A percentile compares a stretch with the other conserved stretches of the same genome.
Evolutionary conservation across 2,797 vertebrate genomes (phyloP).

Genomic region (Peromyscus attwateri): DNA sequence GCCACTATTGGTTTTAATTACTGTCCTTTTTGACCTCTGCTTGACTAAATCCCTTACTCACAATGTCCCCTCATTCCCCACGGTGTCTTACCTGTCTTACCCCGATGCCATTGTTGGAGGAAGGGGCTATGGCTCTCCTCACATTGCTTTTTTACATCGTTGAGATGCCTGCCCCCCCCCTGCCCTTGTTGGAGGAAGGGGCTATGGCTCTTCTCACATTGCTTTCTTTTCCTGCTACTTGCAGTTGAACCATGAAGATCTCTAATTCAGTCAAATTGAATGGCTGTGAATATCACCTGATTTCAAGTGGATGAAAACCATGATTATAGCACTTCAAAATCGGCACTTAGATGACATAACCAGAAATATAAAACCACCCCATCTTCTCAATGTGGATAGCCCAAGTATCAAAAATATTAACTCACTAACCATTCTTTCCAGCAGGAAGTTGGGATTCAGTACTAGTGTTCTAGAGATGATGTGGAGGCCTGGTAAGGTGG

Average conservation of each 20-base stretch:
- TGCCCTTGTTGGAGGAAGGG: not conserved
- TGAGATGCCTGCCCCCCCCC: no score
- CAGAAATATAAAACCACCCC: not conserved
- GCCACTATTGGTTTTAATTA: conserved; percentile 45
- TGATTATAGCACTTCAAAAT: not conserved
- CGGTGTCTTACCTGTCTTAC: not conserved
- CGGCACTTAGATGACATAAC: not conserved
- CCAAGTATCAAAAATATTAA: not conserved
- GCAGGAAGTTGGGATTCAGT: not conserved
- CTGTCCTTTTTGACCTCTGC: conserved; percentile 32
- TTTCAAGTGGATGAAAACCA: not conserved
- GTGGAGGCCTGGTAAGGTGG: not conserved
- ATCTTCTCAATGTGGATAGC: not conserved
- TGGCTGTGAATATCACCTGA: not conserved
- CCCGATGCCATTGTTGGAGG: not conserved
- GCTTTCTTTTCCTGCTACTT: not conserved
- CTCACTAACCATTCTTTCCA: not conserved
- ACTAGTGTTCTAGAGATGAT: not conserved
- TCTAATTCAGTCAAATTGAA: not conserved
- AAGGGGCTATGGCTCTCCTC: not conserved
- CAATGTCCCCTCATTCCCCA: not conserved
- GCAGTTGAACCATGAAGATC: not conserved
- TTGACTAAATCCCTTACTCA: conserved; percentile 27
- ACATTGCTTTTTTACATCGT: not conserved
- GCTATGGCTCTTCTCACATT: no score